Conservation (phyloP, 2,888 invertebrate genomes). For the Parnassius orleans region DNA sequence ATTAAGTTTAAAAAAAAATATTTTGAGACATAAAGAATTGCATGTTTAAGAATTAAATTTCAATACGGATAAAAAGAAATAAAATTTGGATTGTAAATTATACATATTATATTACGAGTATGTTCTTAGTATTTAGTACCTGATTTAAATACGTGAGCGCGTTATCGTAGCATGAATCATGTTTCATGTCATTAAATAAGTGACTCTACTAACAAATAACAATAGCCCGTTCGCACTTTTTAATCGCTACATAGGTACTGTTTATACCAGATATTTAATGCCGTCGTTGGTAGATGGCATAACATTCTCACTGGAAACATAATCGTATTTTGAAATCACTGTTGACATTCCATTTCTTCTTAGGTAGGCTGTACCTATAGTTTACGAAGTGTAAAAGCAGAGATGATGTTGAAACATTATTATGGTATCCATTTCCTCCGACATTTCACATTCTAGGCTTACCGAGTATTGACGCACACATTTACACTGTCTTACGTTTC, state of each 20-base stretch:
- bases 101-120: too few species aligned
- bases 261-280: constrained; percentile 11
- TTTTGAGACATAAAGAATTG: too few species aligned
- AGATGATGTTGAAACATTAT: background rate
- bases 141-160: background rate
- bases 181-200: constrained; percentile 13
- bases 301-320: background rate
- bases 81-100: too few species aligned
- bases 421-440: background rate
- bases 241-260: background rate
- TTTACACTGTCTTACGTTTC: background rate
- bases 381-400: background rate
- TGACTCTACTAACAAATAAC: constrained; percentile 1
- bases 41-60: too few species aligned
- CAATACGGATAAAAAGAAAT: too few species aligned
- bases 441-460: background rate
- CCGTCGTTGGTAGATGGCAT: constrained; percentile 4
- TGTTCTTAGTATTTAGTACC: too few species aligned
- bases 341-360: background rate
- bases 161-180: constrained; percentile 16
- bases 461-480: constrained; percentile 15
- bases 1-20: too few species aligned
- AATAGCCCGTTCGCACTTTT: constrained; percentile 1
- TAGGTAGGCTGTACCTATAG: background rate
- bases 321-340: background rate